Evolutionary conservation across 2,888 invertebrate genomes (phyloP).

Genomic region (Ectemnius lituratus): DNA sequence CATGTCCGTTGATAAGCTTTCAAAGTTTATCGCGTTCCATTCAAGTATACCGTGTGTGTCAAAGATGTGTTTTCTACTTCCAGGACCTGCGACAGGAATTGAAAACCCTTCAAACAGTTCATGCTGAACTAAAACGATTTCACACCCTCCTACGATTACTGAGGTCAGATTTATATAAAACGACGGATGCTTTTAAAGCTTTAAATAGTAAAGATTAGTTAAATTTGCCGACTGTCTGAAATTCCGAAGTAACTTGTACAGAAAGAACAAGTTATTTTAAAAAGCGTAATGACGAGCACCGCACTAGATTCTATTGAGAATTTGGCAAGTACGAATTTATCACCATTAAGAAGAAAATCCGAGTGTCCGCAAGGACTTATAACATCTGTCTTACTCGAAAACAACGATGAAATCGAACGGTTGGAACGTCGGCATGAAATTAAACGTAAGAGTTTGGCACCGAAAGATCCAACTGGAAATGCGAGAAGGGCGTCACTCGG

Average conservation of each 20-base stretch:
- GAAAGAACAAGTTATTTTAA: neutral
- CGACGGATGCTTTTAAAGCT: conserved; percentile 41
- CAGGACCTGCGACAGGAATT: conserved; percentile 43
- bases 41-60: too few relatives aligned
- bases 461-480: neutral
- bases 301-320: neutral
- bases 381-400: conserved; percentile 44
- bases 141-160: conserved; percentile 52
- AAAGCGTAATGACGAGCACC: neutral
- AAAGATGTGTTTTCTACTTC: conserved; percentile 13
- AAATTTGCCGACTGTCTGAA: neutral
- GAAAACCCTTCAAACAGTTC: conserved; percentile 44
- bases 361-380: neutral
- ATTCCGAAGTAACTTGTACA: neutral
- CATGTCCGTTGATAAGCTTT: neutral
- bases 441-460: neutral
- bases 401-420: conserved; percentile 71
- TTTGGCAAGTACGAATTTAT: conserved; percentile 12
- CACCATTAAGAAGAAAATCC: conserved; percentile 50
- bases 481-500: conserved; percentile 64
- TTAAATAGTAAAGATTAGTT: conserved; percentile 30
- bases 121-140: conserved; percentile 54
- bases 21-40: neutral
- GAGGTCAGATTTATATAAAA: conserved; percentile 59
- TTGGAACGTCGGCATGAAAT: conserved; percentile 54